phyloP scores from a whole-genome alignment of 2,113 vertebrate species.

The human (Homo sapiens) region DNA sequence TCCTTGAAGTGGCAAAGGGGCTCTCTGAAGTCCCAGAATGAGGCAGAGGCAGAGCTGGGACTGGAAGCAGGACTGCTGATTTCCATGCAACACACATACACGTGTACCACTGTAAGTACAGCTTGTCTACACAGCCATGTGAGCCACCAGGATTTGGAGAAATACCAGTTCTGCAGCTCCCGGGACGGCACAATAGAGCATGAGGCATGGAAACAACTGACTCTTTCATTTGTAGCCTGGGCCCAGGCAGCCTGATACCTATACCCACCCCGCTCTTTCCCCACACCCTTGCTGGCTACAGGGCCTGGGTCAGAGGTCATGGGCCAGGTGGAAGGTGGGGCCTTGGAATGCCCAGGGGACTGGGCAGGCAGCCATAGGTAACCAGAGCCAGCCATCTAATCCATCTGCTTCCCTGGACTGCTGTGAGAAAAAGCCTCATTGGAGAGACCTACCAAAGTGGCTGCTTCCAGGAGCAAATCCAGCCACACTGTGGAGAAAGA shows the following conservation, averaged over 20 bases:
- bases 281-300: neutral
- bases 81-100: neutral
- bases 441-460: neutral
- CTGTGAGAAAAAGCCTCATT: neutral
- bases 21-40: neutral
- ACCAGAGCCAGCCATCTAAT: neutral
- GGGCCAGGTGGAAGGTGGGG: slow-evolving; percentile 58
- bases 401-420: slow-evolving; percentile 3
- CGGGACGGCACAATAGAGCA: slow-evolving; percentile 13
- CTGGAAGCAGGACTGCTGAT: neutral
- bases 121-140: slow-evolving; percentile 46
- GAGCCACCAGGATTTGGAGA: slow-evolving; percentile 54
- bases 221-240: slow-evolving; percentile 59
- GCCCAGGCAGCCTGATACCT: slow-evolving; percentile 11
- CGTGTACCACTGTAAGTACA: slow-evolving; percentile 3
- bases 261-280: neutral
- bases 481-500: neutral
- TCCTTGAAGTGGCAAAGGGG: neutral
- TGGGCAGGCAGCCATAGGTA: slow-evolving; percentile 51
- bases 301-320: slow-evolving; percentile 44
- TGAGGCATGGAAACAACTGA: slow-evolving; percentile 50
- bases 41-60: neutral
- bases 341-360: slow-evolving; percentile 39
- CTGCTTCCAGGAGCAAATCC: neutral
- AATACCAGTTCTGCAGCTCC: slow-evolving; percentile 68